Percentiles rank a stretch among this genome's conserved stretches.
phyloP scores from a whole-genome alignment of 2,797 vertebrate genomes.

The Pristis pectinata region DNA sequence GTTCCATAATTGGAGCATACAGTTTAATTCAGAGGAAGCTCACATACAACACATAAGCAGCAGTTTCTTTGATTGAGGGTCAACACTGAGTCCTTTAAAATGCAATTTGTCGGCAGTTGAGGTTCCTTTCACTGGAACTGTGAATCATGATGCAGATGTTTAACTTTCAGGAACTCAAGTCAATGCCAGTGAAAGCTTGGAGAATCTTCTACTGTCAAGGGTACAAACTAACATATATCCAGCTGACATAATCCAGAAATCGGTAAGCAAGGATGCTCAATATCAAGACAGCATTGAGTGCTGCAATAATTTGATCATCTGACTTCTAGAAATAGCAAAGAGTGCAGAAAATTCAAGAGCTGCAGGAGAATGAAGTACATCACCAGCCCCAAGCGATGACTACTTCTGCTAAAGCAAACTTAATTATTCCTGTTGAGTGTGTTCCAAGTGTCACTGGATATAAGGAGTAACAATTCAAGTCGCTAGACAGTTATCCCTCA shows the following conservation, averaged over 20 bases:
- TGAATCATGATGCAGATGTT: not conserved
- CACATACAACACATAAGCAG: not conserved
- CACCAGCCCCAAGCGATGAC: too few relatives aligned
- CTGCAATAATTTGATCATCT: not conserved
- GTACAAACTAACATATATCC: not conserved
- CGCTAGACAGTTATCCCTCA: not conserved
- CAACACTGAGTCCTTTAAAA: not conserved
- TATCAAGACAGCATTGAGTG: not conserved
- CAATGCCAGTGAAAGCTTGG: not conserved
- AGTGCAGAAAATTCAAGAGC: not conserved
- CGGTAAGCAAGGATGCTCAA: not conserved
- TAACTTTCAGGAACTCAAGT: not conserved
- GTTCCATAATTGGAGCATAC: not conserved
- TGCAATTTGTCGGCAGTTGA: not conserved
- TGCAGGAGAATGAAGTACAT: not conserved
- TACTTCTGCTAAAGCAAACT: not conserved
- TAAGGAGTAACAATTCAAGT: not conserved
- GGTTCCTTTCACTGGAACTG: not conserved
- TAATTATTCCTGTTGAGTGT: not conserved
- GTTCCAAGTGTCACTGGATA: not conserved
- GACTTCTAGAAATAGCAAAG: not conserved
- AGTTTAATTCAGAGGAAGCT: constrained; percentile 1
- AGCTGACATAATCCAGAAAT: not conserved
- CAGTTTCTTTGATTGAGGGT: not conserved
- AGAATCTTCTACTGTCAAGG: not conserved